Conservation (phyloP, 2,113 vertebrate species). For the Megaptera novaeangliae region DNA sequence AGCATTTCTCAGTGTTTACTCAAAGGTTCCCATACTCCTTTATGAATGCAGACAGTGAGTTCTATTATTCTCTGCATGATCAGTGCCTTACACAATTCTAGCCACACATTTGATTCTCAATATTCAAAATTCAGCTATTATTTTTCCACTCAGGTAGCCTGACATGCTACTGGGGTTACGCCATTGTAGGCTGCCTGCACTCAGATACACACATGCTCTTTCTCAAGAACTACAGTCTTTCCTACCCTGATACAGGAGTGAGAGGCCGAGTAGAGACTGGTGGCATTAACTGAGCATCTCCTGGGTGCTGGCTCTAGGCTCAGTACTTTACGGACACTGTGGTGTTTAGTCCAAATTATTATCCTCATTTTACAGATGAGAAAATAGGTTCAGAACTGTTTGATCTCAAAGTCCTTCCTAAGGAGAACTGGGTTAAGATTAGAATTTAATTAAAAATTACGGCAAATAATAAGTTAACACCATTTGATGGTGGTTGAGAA, state of each 20-base stretch:
- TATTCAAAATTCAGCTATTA: not conserved
- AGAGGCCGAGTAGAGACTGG: not conserved
- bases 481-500: not conserved
- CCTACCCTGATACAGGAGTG: not conserved
- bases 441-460: not conserved
- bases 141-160: not conserved
- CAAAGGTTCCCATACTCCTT: not conserved
- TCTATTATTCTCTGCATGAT: not conserved
- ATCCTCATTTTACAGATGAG: not conserved
- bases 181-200: not conserved
- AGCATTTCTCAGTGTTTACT: not conserved
- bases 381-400: not conserved
- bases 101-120: not conserved
- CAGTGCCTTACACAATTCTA: not conserved
- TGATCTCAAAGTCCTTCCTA: not conserved
- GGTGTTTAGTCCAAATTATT: not conserved
- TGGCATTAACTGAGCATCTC: not conserved
- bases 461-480: not conserved
- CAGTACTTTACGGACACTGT: accelerated
- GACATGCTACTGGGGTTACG: not conserved
- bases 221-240: not conserved
- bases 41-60: not conserved
- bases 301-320: not conserved
- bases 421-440: not conserved
- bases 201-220: not conserved